Evolutionary conservation across 2,888 invertebrate genomes (phyloP).

Genomic region (Steinernema hermaphroditum): DNA sequence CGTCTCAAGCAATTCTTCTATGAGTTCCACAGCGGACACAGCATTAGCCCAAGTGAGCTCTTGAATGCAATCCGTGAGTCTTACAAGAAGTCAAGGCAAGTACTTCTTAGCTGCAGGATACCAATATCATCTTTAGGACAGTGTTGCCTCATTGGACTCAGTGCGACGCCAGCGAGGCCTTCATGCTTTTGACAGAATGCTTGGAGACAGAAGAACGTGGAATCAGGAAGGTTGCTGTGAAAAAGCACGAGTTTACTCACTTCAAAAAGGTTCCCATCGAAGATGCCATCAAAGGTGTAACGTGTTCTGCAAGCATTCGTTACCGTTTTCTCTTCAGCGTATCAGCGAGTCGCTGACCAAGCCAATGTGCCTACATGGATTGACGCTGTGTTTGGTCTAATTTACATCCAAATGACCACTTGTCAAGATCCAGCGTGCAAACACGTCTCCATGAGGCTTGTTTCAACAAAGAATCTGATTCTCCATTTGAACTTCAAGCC

Average conservation of each 20-base stretch:
- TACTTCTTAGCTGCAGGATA: neutral
- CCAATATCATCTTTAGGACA: neutral
- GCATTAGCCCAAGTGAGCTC: constrained; percentile 85
- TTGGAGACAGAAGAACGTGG: neutral
- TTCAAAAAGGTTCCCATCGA: constrained; percentile 10
- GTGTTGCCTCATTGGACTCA: constrained; percentile 6
- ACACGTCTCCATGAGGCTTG: neutral
- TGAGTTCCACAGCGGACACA: constrained; percentile 83
- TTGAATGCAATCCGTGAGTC: constrained; percentile 1
- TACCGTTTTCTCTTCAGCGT: no score
- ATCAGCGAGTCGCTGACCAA: neutral
- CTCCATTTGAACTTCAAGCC: neutral
- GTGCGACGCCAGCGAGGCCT: constrained; percentile 14
- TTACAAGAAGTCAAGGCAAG: neutral
- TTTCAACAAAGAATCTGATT: neutral
- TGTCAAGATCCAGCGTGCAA: neutral
- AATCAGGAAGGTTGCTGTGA: neutral
- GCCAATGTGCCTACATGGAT: constrained; percentile 4
- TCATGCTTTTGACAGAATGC: constrained; percentile 6
- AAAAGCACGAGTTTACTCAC: neutral
- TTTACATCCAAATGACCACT: neutral
- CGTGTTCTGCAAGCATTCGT: no score
- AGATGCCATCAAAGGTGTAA: neutral
- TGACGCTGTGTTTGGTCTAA: constrained; percentile 14
- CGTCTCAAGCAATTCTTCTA: constrained; percentile 84